Percentiles rank a stretch among this genome's conserved stretches.
Conservation (phyloP, 2,113 vertebrate species). For the Zapus hudsonius region DNA sequence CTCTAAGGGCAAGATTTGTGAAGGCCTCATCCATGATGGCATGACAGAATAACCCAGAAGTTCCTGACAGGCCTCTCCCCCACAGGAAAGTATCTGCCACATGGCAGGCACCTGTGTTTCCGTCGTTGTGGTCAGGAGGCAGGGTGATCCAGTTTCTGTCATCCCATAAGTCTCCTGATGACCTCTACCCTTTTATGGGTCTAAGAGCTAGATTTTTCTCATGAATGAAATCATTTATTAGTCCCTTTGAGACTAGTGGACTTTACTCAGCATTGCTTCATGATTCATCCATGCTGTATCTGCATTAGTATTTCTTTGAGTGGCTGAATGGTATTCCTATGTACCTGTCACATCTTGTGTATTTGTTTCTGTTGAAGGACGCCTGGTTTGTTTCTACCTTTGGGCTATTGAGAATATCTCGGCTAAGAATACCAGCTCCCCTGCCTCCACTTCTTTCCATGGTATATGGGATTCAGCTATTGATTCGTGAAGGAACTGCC, state of each 20-base stretch:
- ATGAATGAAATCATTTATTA: background rate
- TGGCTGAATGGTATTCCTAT: background rate
- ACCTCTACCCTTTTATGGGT: background rate
- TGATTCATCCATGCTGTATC: no score
- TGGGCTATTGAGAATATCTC: background rate
- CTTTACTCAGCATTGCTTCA: background rate
- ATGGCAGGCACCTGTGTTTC: background rate
- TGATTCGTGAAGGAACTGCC: background rate
- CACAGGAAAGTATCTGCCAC: no score
- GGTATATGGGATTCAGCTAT: background rate
- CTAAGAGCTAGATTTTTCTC: background rate
- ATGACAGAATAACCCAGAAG: background rate
- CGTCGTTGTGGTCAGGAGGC: background rate
- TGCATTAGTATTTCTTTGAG: background rate
- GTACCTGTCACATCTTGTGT: background rate
- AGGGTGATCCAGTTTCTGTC: accelerated
- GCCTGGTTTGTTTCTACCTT: background rate
- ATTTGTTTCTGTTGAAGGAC: background rate
- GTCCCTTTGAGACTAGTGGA: background rate
- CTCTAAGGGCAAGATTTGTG: background rate
- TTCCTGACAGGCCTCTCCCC: background rate
- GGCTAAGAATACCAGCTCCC: no score
- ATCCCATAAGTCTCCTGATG: background rate
- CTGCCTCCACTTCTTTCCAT: background rate
- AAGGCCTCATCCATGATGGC: background rate